Evolutionary conservation across 2,797 vertebrate genomes (phyloP), one percentile per base, ranked within the genome.

Genomic region (Notolepis coatsorum): DNA sequence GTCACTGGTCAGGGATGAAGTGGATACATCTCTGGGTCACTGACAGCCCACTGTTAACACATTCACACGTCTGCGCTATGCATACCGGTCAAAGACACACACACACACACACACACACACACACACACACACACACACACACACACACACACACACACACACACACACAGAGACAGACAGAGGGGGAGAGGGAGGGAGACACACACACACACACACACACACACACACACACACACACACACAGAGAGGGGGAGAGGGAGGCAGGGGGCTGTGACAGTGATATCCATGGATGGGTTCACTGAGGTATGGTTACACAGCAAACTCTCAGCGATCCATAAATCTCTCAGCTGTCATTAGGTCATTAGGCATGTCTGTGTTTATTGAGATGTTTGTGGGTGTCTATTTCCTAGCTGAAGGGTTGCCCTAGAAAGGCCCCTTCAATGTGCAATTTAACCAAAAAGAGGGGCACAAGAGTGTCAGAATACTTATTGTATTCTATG

Each of bases 1-100:
- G 31, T 35, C 31, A 35, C 31, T 8, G 55, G 46, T 37, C 52
- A 69, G 43, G 53, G 20, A 35, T 28, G 21, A 47, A 23, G 41
- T n/a, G 58, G 49, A 51, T 35, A 24, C 52, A 74, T 25, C 58
- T 55, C 67, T 43, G 74, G 77, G 65, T 71, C 71, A 70, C 53
- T 81, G 68, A 80, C 78, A 71, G 66, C 18, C 1, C n/a, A n/a
- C 17, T 73, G 73, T 87, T 70, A 75, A 75, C 77, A 81, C 59
- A 46, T 47, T 30, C 51, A 74, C 61, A 68, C 4, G 39, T 56
- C 53, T 61, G 53, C 51, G 43, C 68, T 5, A n/a, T n/a, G 24
- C 67, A 57, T 66, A 71, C 58, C 37, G 56, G 24, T n/a, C n/a
- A n/a, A n/a, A n/a, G n/a, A n/a, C 57, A 72, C 47, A 67, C 50